phyloP scores from a whole-genome alignment of 1,140 invertebrate species.

The Zaprionus davidi region DNA sequence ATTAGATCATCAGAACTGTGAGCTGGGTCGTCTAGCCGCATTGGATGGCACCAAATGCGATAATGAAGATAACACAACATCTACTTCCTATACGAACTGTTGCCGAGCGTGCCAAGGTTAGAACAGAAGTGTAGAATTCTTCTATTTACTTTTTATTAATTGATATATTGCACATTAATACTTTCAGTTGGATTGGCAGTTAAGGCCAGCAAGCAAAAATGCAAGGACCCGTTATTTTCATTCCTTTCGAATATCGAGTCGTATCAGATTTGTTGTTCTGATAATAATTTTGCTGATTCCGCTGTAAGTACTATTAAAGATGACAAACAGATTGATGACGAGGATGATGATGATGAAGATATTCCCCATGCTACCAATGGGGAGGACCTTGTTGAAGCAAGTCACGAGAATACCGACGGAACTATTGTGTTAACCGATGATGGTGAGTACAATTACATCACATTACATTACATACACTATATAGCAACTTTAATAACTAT shows the following conservation, averaged over 20 bases:
- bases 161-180: neutral
- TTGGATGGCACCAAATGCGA: slow-evolving; percentile 62
- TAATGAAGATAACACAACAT: slow-evolving; percentile 35
- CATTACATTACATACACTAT: too few species aligned
- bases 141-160: neutral
- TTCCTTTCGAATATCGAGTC: slow-evolving; percentile 73
- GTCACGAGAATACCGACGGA: slow-evolving; percentile 46
- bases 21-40: slow-evolving; percentile 70
- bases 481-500: neutral
- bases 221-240: slow-evolving; percentile 63
- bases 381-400: slow-evolving; percentile 8
- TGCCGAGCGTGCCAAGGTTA: slow-evolving; percentile 75
- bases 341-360: neutral
- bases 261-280: slow-evolving; percentile 67
- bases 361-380: neutral
- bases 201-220: slow-evolving; percentile 71
- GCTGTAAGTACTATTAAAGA: slow-evolving; percentile 12
- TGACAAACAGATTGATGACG: neutral
- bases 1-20: slow-evolving; percentile 62
- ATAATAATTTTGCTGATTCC: slow-evolving; percentile 12
- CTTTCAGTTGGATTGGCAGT: slow-evolving; percentile 72
- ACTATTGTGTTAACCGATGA: slow-evolving; percentile 68
- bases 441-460: slow-evolving; percentile 33
- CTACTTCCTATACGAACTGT: slow-evolving; percentile 59
- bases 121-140: neutral